Evolutionary conservation across 2,797 vertebrate species (phyloP).

Genomic region (Clarias pachynema): DNA sequence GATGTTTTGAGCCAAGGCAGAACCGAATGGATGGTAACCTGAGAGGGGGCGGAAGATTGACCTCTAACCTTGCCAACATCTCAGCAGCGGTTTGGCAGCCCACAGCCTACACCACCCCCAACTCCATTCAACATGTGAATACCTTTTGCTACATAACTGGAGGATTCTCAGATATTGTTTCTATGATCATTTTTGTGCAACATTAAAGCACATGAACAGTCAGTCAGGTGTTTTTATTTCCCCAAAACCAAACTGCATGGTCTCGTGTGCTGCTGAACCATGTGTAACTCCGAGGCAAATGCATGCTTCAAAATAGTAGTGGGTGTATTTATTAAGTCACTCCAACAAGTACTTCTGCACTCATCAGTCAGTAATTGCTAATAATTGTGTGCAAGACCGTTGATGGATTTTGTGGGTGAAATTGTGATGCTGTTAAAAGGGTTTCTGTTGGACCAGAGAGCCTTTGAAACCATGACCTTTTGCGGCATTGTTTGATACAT

Average conservation of each 20-base stretch:
- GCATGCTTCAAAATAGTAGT: conserved; percentile 60
- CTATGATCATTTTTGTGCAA: conserved; percentile 52
- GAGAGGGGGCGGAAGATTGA: conserved; percentile 71
- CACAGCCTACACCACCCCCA: conserved; percentile 55
- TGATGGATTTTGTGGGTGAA: conserved; percentile 54
- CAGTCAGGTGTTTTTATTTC: conserved; percentile 21
- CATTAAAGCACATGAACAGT: conserved; percentile 31
- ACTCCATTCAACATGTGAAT: conserved; percentile 49
- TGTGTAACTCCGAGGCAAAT: conserved; percentile 48
- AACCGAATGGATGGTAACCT: conserved; percentile 62
- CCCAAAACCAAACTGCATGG: conserved; percentile 33
- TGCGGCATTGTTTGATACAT: not conserved
- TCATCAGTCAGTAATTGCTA: conserved; percentile 74
- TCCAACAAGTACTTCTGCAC: conserved; percentile 62
- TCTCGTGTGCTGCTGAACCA: conserved; percentile 41
- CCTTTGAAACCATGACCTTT: conserved; percentile 15
- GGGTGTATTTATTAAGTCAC: conserved; percentile 67
- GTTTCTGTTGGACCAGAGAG: conserved; percentile 18
- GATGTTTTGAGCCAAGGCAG: conserved; percentile 65
- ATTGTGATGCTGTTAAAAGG: conserved; percentile 45
- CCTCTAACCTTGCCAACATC: conserved; percentile 63
- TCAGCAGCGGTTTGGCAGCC: conserved; percentile 54
- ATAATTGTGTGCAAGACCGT: conserved; percentile 71
- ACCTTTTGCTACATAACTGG: conserved; percentile 45
- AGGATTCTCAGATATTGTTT: conserved; percentile 45